These are phyloP conservation scores for Pantherophis vulpinus DNA, from an alignment of 2,797 vertebrate species.

Conservation along the genomic window DNA sequence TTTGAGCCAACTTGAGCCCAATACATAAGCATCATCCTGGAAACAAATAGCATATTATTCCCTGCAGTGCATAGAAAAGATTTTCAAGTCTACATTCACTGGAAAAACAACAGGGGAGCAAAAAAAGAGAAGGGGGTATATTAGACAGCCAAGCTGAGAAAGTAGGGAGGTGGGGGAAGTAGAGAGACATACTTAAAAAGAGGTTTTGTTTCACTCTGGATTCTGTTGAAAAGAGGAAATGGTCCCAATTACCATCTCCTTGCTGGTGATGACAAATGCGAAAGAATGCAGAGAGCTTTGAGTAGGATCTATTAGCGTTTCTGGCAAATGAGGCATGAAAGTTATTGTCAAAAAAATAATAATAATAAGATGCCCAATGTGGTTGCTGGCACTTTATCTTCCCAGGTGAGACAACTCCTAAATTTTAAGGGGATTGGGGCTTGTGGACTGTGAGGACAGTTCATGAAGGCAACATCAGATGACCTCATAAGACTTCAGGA, in stretches of 20 bases:
- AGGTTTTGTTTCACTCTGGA: neutral
- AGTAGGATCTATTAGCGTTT: slow-evolving; percentile 61
- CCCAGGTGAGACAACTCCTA: slow-evolving; percentile 27
- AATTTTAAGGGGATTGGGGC: slow-evolving; percentile 8
- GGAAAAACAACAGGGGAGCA: neutral
- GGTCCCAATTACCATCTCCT: slow-evolving; percentile 8
- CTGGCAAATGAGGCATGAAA: slow-evolving; percentile 62
- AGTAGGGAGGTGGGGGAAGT: neutral
- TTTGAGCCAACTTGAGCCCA: slow-evolving; percentile 6
- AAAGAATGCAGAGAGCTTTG: slow-evolving; percentile 35
- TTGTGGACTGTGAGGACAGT: neutral
- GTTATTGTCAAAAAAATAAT: slow-evolving; percentile 55
- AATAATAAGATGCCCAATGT: neutral
- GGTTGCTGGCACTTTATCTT: slow-evolving; percentile 38
- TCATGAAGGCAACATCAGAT: slow-evolving; percentile 11
- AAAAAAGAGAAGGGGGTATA: neutral
- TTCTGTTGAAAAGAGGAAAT: slow-evolving; percentile 16
- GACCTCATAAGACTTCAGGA: neutral
- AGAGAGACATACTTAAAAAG: neutral
- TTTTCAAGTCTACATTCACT: slow-evolving; percentile 14
- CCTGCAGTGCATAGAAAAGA: neutral
- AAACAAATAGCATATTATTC: slow-evolving; percentile 38
- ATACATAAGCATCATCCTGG: neutral
- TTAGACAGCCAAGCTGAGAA: neutral
- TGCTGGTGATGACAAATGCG: slow-evolving; percentile 44